Conservation (phyloP, 2,113 vertebrate genomes). For the Microtus richardsoni region DNA sequence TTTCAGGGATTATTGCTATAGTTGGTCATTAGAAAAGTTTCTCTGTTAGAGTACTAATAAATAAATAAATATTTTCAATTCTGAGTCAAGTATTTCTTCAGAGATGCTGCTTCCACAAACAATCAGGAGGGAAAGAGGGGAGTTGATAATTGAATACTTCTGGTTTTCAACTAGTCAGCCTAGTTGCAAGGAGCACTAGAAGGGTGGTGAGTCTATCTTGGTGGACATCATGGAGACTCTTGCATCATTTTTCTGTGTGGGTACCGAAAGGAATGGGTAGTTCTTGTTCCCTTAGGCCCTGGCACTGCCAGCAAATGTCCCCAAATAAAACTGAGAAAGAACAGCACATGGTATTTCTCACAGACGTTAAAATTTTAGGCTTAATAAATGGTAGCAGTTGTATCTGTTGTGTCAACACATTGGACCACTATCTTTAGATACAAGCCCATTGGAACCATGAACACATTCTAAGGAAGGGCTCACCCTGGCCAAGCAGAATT, state of each 20-base stretch:
- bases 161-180: background rate
- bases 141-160: background rate
- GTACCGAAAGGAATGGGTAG: no score
- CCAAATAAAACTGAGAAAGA: background rate
- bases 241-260: background rate
- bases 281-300: background rate
- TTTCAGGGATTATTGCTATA: background rate
- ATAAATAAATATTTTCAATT: background rate
- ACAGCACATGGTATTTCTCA: background rate
- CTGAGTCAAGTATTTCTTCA: slow-evolving; percentile 31
- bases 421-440: background rate
- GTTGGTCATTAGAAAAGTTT: background rate
- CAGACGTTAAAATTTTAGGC: background rate
- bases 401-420: background rate
- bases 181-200: background rate
- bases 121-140: no score
- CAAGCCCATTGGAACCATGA: background rate
- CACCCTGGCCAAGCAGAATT: background rate
- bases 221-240: background rate
- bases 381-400: background rate
- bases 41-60: background rate
- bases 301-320: background rate
- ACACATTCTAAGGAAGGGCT: background rate
- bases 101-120: background rate
- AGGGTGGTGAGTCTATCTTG: background rate